Evolutionary conservation across 1,140 invertebrate genomes (phyloP).

Genomic region (Megathymus violae): DNA sequence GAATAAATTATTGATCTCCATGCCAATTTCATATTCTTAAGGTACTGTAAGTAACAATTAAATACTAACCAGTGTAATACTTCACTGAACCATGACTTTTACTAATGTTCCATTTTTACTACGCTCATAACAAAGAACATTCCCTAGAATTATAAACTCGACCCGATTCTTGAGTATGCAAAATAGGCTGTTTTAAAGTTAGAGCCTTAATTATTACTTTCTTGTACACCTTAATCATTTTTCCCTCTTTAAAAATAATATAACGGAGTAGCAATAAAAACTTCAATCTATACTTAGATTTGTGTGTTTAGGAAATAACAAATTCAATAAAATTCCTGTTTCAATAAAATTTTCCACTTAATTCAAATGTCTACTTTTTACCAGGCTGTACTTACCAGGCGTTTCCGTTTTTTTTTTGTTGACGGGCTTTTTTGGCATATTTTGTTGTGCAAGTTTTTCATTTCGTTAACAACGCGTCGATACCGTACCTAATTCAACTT

Average conservation of each 20-base stretch:
- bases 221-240: background rate
- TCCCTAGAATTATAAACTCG: slow-evolving; percentile 21
- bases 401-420: too few species aligned
- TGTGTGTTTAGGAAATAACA: too few species aligned
- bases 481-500: too few species aligned
- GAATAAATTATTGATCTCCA: too few species aligned
- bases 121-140: slow-evolving; percentile 3
- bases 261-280: background rate
- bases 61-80: background rate
- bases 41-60: background rate
- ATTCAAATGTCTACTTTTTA: too few species aligned
- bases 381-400: too few species aligned
- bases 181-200: slow-evolving; percentile 16
- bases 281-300: too few species aligned
- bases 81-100: background rate
- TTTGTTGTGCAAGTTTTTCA: too few species aligned
- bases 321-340: too few species aligned
- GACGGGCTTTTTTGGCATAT: too few species aligned
- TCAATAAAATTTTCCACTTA: too few species aligned
- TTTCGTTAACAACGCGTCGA: too few species aligned
- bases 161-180: slow-evolving; percentile 4
- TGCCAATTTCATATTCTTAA: background rate
- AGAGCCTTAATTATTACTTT: slow-evolving; percentile 8
- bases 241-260: background rate
- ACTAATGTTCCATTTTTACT: background rate